Percentiles rank a stretch among this genome's conserved stretches.
Conservation (phyloP, 2,113 vertebrate genomes). For the Lipophrys pholis region DNA sequence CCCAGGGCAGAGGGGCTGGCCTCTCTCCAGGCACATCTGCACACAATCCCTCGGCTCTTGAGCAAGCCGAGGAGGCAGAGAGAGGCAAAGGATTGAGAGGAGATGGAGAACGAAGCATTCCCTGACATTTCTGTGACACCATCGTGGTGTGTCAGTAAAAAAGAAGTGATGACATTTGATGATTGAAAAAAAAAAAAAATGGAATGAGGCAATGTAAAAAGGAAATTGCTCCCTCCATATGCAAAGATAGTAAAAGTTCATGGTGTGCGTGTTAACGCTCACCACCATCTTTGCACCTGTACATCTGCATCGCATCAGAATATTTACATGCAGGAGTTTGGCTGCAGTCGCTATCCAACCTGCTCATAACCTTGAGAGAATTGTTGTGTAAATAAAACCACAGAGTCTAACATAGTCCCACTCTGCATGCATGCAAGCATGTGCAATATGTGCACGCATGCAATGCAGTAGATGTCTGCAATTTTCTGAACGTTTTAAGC, state of each 20-base stretch:
- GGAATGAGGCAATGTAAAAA: constrained; percentile 15
- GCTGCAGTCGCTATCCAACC: constrained; percentile 25
- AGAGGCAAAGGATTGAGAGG: constrained; percentile 35
- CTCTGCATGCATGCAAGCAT: constrained; percentile 38
- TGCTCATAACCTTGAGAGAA: constrained; percentile 52
- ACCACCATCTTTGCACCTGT: constrained; percentile 8
- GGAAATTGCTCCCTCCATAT: neutral
- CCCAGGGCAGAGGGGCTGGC: constrained; percentile 83
- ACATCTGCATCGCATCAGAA: constrained; percentile 30
- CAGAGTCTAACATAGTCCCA: constrained; percentile 38
- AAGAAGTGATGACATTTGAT: constrained; percentile 46
- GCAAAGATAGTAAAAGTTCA: neutral
- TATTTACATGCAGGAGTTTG: constrained; percentile 37
- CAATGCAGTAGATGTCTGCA: neutral
- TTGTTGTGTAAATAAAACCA: constrained; percentile 64
- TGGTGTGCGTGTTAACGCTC: constrained; percentile 9
- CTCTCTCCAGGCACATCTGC: constrained; percentile 85
- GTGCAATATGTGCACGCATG: neutral
- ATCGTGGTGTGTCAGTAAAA: constrained; percentile 16
- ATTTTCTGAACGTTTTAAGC: constrained; percentile 8
- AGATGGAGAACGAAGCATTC: constrained; percentile 41
- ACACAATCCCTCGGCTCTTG: constrained; percentile 79
- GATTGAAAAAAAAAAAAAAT: neutral
- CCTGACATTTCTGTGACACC: constrained; percentile 50
- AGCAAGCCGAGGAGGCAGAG: constrained; percentile 68